phyloP scores from a whole-genome alignment of 2,113 vertebrate genomes.

The Pelvicachromis taeniatus region DNA sequence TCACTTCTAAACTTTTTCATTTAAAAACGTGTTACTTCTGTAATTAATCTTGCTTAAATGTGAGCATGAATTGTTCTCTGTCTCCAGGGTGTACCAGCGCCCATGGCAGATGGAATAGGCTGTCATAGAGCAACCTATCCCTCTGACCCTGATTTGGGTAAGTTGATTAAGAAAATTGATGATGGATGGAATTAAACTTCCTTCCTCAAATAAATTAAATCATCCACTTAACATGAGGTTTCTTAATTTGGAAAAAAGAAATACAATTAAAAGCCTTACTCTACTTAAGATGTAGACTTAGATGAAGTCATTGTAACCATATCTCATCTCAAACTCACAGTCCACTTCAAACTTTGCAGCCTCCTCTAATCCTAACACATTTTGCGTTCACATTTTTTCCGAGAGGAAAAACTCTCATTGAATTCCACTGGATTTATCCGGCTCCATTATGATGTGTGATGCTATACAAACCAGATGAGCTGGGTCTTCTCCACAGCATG shows the following conservation, averaged over 20 bases:
- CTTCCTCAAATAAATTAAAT: neutral
- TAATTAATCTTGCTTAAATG: neutral
- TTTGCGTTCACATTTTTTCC: constrained; percentile 30
- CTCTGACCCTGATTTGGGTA: neutral
- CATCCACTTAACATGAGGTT: neutral
- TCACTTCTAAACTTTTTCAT: neutral
- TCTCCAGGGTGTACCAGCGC: neutral
- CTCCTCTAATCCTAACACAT: constrained; percentile 49
- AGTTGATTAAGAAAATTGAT: neutral
- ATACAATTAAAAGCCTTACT: neutral
- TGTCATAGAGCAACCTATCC: neutral
- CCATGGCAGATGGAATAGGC: neutral
- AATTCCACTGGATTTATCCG: constrained; percentile 54
- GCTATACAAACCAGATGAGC: constrained; percentile 69
- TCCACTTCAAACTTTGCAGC: constrained; percentile 15
- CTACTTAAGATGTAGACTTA: neutral
- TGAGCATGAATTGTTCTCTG: rapidly evolving
- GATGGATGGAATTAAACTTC: neutral
- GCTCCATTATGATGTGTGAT: constrained; percentile 62
- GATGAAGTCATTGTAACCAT: constrained; percentile 3
- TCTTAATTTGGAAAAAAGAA: neutral
- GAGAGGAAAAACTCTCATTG: constrained; percentile 11
- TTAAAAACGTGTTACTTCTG: neutral
- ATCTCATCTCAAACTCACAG: neutral
- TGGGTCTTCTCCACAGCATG: constrained; percentile 31